Percentiles rank a stretch among this genome's conserved stretches.
These are phyloP conservation scores for Orestias chungarensis DNA, from an alignment of 2,797 vertebrate species.

Conservation along the genomic window DNA sequence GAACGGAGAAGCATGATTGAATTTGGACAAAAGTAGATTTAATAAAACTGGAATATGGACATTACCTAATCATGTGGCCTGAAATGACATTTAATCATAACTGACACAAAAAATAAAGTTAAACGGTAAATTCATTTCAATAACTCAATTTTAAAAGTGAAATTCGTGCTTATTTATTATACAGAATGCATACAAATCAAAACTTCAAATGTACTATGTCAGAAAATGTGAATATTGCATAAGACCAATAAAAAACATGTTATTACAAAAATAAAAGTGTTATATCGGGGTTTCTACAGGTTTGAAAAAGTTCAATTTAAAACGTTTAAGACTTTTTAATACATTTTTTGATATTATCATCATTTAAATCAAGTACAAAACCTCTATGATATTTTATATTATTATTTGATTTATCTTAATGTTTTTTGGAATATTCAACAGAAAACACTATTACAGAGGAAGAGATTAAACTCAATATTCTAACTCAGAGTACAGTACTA, in stretches of 20 bases:
- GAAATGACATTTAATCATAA: neutral
- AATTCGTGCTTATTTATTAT: neutral
- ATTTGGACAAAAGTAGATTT: neutral
- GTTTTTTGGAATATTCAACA: too few relatives aligned
- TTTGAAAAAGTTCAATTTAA: too few relatives aligned
- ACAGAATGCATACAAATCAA: neutral
- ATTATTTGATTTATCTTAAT: too few relatives aligned
- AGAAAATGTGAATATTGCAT: neutral
- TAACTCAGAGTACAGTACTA: too few relatives aligned
- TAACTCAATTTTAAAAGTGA: neutral
- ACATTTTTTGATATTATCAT: too few relatives aligned
- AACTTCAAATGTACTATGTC: neutral
- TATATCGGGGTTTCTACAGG: too few relatives aligned
- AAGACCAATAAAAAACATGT: neutral
- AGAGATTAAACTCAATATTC: too few relatives aligned
- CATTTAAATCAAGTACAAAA: too few relatives aligned
- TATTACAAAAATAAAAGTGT: conserved; percentile 1
- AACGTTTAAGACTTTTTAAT: too few relatives aligned
- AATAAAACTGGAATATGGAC: neutral
- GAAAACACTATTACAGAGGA: too few relatives aligned
- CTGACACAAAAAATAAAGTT: neutral
- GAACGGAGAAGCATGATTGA: neutral
- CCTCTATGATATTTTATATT: too few relatives aligned
- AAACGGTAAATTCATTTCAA: neutral
- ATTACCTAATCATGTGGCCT: neutral